Conservation (phyloP, 2,888 invertebrate genomes). For the Eurytoma californica region DNA sequence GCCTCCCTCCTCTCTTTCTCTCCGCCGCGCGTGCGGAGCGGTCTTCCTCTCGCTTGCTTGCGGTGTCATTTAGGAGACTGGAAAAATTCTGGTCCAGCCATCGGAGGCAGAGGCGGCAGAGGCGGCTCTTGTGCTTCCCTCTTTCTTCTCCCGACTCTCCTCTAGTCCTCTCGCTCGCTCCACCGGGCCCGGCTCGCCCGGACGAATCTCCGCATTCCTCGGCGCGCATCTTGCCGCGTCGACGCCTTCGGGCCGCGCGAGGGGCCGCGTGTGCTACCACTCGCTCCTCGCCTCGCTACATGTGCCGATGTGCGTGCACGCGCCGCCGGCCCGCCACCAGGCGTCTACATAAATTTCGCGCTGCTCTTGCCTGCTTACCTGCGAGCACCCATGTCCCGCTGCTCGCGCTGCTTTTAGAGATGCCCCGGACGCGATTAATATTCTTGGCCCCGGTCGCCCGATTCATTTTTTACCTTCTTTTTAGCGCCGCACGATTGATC, state of each 20-base stretch:
- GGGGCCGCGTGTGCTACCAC: slow-evolving; percentile 23
- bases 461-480: slow-evolving; percentile 41
- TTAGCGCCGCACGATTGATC: slow-evolving; percentile 32
- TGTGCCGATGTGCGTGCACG: not conserved
- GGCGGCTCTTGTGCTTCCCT: no score
- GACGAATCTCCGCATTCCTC: slow-evolving; percentile 53
- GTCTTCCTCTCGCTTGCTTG: slow-evolving; percentile 26
- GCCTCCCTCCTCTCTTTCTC: slow-evolving; percentile 55
- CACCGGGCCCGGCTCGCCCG: slow-evolving; percentile 41
- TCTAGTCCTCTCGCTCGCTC: slow-evolving; percentile 36
- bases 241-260: slow-evolving; percentile 52
- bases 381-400: not conserved
- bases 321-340: not conserved
- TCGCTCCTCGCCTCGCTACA: slow-evolving; percentile 6
- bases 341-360: slow-evolving; percentile 36
- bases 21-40: slow-evolving; percentile 35
- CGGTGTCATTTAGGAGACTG: slow-evolving; percentile 53
- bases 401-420: slow-evolving; percentile 21
- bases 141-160: no score
- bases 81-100: slow-evolving; percentile 48
- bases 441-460: slow-evolving; percentile 32
- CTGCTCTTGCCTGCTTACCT: slow-evolving; percentile 10
- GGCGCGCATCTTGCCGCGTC: slow-evolving; percentile 47
- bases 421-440: slow-evolving; percentile 21
- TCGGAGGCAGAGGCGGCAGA: not conserved